phyloP scores from a whole-genome alignment of 2,113 vertebrate genomes.

The Cynoglossus semilaevis region DNA sequence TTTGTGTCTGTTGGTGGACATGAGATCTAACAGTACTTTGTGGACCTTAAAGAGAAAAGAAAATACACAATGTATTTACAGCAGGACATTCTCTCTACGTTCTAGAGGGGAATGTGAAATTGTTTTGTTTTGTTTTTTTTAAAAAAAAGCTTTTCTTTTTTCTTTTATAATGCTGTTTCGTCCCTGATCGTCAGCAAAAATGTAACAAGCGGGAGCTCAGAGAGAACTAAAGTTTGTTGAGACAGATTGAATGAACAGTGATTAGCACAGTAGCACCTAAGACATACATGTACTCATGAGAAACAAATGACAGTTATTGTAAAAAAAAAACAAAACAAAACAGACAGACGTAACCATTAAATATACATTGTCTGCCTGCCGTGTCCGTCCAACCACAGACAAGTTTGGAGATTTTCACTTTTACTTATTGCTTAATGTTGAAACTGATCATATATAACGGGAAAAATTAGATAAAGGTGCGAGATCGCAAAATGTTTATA shows the following conservation, averaged over 20 bases:
- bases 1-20: constrained; percentile 34
- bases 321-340: constrained; percentile 10
- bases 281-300: constrained; percentile 12
- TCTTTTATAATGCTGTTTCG: constrained; percentile 72
- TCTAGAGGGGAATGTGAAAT: constrained; percentile 75
- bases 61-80: constrained; percentile 95
- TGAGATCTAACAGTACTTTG: constrained; percentile 47
- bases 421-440: constrained; percentile 10
- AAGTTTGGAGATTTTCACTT: constrained; percentile 9
- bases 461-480: constrained; percentile 41
- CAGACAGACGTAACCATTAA: constrained; percentile 16
- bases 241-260: constrained; percentile 18
- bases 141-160: constrained; percentile 54
- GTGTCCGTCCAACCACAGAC: constrained; percentile 13
- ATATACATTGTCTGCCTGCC: constrained; percentile 5
- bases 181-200: constrained; percentile 91
- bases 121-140: constrained; percentile 79
- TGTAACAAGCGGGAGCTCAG: constrained; percentile 63
- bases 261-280: constrained; percentile 51
- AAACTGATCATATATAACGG: constrained; percentile 20
- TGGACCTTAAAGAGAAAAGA: constrained; percentile 34
- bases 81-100: constrained; percentile 76
- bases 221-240: constrained; percentile 22
- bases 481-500: constrained; percentile 36
- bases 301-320: constrained; percentile 12